Percentiles rank a stretch among this genome's conserved stretches.
Conservation (phyloP, 2,797 vertebrate species). For the Microctenopoma lineatum region DNA sequence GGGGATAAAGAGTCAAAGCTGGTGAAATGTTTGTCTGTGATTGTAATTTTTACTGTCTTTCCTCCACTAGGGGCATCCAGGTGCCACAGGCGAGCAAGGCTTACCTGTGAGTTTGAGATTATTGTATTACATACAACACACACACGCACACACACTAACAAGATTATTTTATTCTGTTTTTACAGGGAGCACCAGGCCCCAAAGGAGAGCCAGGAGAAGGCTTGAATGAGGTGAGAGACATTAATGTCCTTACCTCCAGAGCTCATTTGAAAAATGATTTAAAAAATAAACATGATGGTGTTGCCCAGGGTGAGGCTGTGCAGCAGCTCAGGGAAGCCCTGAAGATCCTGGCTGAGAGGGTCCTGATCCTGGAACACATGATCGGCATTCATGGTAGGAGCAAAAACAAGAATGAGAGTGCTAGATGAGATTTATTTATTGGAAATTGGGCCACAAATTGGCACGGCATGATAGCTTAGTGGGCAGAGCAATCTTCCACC, state of each 20-base stretch:
- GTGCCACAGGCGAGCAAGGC: constrained; percentile 82
- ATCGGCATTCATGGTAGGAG: constrained; percentile 93
- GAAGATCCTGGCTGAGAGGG: constrained; percentile 96
- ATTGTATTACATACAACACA: constrained; percentile 10
- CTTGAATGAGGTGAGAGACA: constrained; percentile 84
- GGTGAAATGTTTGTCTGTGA: constrained; percentile 17
- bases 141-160: constrained; percentile 10
- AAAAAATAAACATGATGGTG: constrained; percentile 14
- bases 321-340: constrained; percentile 95
- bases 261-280: constrained; percentile 18
- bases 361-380: constrained; percentile 98
- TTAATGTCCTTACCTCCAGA: background rate
- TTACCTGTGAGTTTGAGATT: constrained; percentile 84
- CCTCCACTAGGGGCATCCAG: constrained; percentile 83
- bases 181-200: constrained; percentile 86
- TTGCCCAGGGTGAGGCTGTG: constrained; percentile 87
- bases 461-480: too few relatives aligned
- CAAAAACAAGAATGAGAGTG: constrained; percentile 24
- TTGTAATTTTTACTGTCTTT: constrained; percentile 36
- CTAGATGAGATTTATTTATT: background rate
- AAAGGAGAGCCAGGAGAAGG: constrained; percentile 90
- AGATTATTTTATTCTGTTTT: constrained; percentile 28
- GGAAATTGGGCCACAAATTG: too few relatives aligned
- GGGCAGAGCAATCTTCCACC: too few relatives aligned
- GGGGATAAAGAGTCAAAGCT: constrained; percentile 27